Base-by-base conservation (phyloP, 2,797 vertebrate species). In the Dermochelys coriacea region DNA sequence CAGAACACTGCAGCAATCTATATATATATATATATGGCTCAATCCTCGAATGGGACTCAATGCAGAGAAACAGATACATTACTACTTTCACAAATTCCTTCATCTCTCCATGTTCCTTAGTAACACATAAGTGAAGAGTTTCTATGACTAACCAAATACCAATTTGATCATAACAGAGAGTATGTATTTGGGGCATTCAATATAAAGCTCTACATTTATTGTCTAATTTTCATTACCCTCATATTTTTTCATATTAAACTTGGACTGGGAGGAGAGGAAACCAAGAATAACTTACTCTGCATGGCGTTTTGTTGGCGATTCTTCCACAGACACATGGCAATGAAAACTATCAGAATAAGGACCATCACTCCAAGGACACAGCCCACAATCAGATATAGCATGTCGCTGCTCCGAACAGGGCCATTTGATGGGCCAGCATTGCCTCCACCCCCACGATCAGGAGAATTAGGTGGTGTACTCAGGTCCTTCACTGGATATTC, bases 271-370 rank as follows among this genome's bases (percentile, higher is more conserved):
- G 0, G 45, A 34, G 61, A 78, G 57, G 52, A 57, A 82, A 49
- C 19, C 45, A 37, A 18, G 1, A 29, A 25, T 3, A 25, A 98
- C 99, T 98, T 98, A 99, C 99, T 99, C 95, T 99, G 99, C 98
- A 99, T 97, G 97, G 98, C 97, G 77, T 94, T 98, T 97, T 99
- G 99, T 97, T 99, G 99, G 0, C 99, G 99, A 96, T 99, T 99
- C 98, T 99, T 99, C 99, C 99, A 99, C n/a, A 99, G 98, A 93
- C 99, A 99, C 99, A 99, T 99, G 91, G 99, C 99, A 5, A 99
- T 99, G 94, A 99, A 99, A 15, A 97, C 98, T 87, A 99, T 98
- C 81, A 99, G 98, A 86, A 99, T 99, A 82, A 99, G 99, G 45
- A 99, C 99, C 99, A 99, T 99, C 85, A 99, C 98, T 0, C 98